Conservation (phyloP, 2,797 vertebrate species). For the Tauraco hartlaubi region DNA sequence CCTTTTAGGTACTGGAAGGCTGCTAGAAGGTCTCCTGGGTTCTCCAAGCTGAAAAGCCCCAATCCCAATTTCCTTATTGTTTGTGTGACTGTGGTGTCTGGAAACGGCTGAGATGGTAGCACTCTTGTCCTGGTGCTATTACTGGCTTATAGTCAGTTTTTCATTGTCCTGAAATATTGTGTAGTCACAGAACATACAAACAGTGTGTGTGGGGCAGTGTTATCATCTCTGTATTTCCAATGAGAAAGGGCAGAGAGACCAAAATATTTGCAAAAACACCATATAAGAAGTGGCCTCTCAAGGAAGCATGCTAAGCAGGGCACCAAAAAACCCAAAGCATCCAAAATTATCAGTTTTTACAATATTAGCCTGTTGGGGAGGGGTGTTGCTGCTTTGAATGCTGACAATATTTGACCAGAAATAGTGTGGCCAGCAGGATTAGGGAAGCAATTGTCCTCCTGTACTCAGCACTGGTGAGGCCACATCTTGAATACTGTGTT, state of each 20-base stretch:
- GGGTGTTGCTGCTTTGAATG: neutral
- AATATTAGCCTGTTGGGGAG: fast-evolving
- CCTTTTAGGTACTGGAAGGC: no score
- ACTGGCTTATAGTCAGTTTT: neutral
- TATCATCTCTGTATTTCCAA: neutral
- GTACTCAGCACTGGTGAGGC: no score
- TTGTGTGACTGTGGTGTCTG: neutral
- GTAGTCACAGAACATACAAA: neutral
- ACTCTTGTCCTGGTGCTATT: neutral
- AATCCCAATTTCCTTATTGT: neutral
- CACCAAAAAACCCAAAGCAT: neutral
- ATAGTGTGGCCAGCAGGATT: no score
- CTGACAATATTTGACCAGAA: no score
- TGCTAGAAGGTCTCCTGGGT: no score
- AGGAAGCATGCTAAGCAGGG: neutral
- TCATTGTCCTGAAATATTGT: neutral
- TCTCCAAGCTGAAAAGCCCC: no score
- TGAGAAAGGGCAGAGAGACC: neutral
- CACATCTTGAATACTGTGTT: no score
- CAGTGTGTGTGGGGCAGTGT: fast-evolving
- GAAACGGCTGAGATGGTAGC: neutral
- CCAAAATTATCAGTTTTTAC: neutral
- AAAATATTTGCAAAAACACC: neutral
- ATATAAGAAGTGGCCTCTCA: neutral
- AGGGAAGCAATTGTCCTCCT: no score